Evolutionary conservation across 2,888 invertebrate genomes (phyloP).

Genomic region (Limnephilus lunatus): DNA sequence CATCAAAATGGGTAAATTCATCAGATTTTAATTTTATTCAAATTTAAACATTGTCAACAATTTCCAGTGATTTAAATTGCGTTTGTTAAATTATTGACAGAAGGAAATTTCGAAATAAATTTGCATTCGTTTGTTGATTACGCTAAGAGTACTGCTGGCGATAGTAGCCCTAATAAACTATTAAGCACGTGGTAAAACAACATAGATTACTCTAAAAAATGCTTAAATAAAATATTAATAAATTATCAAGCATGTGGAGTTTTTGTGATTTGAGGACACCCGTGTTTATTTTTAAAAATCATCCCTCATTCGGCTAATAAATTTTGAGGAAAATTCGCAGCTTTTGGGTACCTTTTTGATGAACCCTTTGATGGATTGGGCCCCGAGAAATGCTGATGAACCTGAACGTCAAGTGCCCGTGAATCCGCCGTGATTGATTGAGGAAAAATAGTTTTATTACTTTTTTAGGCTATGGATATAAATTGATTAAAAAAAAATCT

Average conservation of each 20-base stretch:
- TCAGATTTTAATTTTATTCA: background rate
- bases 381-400: slow-evolving; percentile 27
- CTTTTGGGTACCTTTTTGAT: background rate
- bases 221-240: background rate
- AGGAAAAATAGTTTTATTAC: slow-evolving; percentile 34
- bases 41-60: background rate
- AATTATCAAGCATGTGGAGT: background rate
- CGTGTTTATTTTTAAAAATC: slow-evolving; percentile 24
- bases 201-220: background rate
- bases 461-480: slow-evolving; percentile 14
- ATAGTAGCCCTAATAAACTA: background rate
- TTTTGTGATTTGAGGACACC: background rate
- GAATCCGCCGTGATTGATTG: slow-evolving; percentile 47
- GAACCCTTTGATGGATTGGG: slow-evolving; percentile 43
- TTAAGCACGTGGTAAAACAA: background rate
- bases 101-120: background rate
- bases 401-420: slow-evolving; percentile 21
- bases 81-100: background rate
- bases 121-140: background rate
- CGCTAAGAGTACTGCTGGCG: background rate
- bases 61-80: background rate
- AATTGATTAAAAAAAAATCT: background rate
- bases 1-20: background rate
- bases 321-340: slow-evolving; percentile 17
- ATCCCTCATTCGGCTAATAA: slow-evolving; percentile 39